Evolutionary conservation across 2,888 invertebrate species (phyloP).

Genomic region (Tetragonisca angustula): DNA sequence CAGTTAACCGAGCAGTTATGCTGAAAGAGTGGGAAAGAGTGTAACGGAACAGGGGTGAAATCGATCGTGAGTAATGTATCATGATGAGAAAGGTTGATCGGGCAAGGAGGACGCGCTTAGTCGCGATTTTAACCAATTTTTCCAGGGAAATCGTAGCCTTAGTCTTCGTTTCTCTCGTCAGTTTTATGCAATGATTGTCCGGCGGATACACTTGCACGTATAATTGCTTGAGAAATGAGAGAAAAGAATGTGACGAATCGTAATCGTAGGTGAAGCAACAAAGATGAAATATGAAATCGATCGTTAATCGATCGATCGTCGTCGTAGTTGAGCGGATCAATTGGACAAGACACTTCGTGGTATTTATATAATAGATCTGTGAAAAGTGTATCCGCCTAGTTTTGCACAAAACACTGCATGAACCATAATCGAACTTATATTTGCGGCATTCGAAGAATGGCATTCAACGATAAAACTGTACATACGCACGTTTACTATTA

Average conservation of each 20-base stretch:
- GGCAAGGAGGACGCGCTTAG: constrained; percentile 4
- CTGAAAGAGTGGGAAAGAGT: background rate
- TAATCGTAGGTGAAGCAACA: background rate
- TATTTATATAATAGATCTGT: background rate
- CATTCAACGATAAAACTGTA: constrained; percentile 74
- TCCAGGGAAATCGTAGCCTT: constrained; percentile 58
- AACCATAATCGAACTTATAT: constrained; percentile 49
- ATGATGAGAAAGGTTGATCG: background rate
- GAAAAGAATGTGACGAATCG: background rate
- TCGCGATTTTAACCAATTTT: constrained; percentile 58
- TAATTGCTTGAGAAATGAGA: background rate
- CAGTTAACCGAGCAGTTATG: background rate
- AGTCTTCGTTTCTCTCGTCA: constrained; percentile 62
- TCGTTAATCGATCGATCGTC: constrained; percentile 8
- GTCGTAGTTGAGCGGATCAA: background rate
- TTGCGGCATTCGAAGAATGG: constrained; percentile 63
- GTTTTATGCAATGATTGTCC: constrained; percentile 53
- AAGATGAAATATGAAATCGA: background rate
- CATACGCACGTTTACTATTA: constrained; percentile 77
- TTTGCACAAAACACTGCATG: constrained; percentile 26
- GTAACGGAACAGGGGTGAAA: constrained; percentile 12
- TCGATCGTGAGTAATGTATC: constrained; percentile 12
- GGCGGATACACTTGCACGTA: constrained; percentile 29
- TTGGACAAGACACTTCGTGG: background rate
- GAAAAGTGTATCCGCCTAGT: constrained; percentile 37